phyloP scores from a whole-genome alignment of 2,113 vertebrate genomes.

The Psephotus haematonotus region DNA sequence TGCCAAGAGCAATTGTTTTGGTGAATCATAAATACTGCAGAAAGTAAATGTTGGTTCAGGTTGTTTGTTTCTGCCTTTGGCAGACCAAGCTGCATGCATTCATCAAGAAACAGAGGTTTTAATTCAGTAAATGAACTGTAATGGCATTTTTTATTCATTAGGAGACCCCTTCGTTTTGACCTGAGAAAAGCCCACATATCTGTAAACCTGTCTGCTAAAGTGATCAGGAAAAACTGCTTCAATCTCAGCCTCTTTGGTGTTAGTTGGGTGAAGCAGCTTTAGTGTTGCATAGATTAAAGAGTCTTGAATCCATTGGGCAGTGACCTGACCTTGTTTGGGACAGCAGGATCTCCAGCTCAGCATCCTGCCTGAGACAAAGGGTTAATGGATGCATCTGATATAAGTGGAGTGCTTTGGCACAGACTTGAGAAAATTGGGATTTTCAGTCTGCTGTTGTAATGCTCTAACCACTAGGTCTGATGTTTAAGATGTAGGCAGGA shows the following conservation, averaged over 20 bases:
- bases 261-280: background rate
- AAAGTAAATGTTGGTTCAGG: constrained; percentile 58
- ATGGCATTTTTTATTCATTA: background rate
- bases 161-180: background rate
- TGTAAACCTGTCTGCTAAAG: background rate
- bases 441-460: background rate
- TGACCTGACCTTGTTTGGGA: background rate
- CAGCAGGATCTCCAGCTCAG: background rate
- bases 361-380: background rate
- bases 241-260: background rate
- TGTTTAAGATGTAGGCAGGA: background rate
- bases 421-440: background rate
- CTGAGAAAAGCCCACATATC: background rate
- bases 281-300: background rate
- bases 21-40: constrained; percentile 68
- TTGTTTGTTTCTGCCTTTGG: constrained; percentile 47
- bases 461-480: background rate
- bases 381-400: background rate
- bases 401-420: background rate
- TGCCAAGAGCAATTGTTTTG: constrained; percentile 64
- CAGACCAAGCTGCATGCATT: background rate
- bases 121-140: background rate
- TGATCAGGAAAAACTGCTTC: background rate
- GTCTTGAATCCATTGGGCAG: background rate
- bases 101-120: background rate